Percentiles rank a stretch among this genome's conserved stretches.
Conservation (phyloP, 1,140 invertebrate genomes). For the Brachionus angularis region DNA sequence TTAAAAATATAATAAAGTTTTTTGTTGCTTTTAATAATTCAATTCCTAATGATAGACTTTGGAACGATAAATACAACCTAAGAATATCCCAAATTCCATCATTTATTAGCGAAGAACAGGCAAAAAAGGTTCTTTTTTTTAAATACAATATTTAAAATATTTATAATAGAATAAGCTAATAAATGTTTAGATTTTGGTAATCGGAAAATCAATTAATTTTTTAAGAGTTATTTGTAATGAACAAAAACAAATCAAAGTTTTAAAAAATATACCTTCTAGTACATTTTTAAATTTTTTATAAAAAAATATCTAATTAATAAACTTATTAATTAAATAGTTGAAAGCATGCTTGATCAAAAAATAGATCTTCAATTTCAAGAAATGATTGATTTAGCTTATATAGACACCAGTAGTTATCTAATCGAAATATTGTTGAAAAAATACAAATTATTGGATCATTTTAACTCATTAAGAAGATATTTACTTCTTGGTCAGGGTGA, state of each 20-base stretch:
- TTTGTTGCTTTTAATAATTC: slow-evolving; percentile 80
- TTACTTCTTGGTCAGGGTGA: slow-evolving; percentile 88
- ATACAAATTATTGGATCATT: slow-evolving; percentile 82
- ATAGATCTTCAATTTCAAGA: slow-evolving; percentile 27
- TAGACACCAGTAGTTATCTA: slow-evolving; percentile 26
- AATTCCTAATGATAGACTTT: slow-evolving; percentile 75
- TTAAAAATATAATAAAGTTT: slow-evolving; percentile 61
- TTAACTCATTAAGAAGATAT: slow-evolving; percentile 77
- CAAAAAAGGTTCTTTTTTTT: slow-evolving; percentile 53
- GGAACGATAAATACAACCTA: slow-evolving; percentile 88
- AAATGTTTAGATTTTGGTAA: slow-evolving; percentile 73
- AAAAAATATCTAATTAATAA: too few species aligned
- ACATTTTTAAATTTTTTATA: background rate
- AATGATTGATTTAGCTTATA: slow-evolving; percentile 26
- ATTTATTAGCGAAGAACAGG: slow-evolving; percentile 59
- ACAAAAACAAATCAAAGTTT: slow-evolving; percentile 65
- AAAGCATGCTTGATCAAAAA: slow-evolving; percentile 39
- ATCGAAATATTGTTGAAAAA: slow-evolving; percentile 68
- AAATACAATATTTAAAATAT: slow-evolving; percentile 25
- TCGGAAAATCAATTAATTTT: slow-evolving; percentile 92
- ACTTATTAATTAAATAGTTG: too few species aligned
- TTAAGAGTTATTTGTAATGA: slow-evolving; percentile 83
- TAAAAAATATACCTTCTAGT: slow-evolving; percentile 11
- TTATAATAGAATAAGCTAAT: slow-evolving; percentile 61
- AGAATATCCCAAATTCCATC: slow-evolving; percentile 63